These are phyloP conservation scores for Trichoplusia ni DNA, from an alignment of 1,140 invertebrate species.

Conservation along the genomic window DNA sequence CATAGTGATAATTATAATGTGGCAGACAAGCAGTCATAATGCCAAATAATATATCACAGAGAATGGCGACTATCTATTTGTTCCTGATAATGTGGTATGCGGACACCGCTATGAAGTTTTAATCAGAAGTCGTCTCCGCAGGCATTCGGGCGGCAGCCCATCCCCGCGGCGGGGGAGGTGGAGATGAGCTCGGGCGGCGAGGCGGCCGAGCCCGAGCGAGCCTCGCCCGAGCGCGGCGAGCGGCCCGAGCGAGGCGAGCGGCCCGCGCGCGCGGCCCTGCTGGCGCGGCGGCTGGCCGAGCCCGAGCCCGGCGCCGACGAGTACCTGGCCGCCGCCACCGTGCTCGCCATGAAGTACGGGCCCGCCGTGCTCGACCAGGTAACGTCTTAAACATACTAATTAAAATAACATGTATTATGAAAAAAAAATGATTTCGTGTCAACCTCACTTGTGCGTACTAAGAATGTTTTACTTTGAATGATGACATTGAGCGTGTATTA, in stretches of 20 bases:
- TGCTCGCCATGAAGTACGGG: conserved; percentile 89
- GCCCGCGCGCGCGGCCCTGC: conserved; percentile 89
- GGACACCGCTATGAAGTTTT: conserved; percentile 9
- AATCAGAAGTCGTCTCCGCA: conserved; percentile 34
- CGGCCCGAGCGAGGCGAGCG: too few relatives aligned
- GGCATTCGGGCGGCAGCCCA: conserved; percentile 73
- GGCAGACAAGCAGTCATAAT: too few relatives aligned
- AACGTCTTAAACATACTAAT: not conserved
- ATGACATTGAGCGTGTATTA: not conserved
- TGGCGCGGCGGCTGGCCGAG: conserved; percentile 85
- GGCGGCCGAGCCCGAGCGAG: too few relatives aligned
- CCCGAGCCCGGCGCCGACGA: conserved; percentile 84
- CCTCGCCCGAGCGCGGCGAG: too few relatives aligned
- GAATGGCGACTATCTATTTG: too few relatives aligned
- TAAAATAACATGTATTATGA: not conserved
- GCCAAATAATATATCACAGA: not conserved
- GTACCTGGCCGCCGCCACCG: conserved; percentile 88
- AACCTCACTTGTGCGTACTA: too few relatives aligned
- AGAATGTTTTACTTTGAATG: not conserved
- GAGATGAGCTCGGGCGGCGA: too few relatives aligned
- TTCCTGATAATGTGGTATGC: not conserved
- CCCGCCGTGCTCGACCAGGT: conserved; percentile 78
- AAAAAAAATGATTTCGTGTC: not conserved
- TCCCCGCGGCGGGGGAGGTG: conserved; percentile 79
- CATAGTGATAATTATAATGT: too few relatives aligned